Conservation (phyloP, 2,888 invertebrate genomes). For the Anthoptus insignis region DNA sequence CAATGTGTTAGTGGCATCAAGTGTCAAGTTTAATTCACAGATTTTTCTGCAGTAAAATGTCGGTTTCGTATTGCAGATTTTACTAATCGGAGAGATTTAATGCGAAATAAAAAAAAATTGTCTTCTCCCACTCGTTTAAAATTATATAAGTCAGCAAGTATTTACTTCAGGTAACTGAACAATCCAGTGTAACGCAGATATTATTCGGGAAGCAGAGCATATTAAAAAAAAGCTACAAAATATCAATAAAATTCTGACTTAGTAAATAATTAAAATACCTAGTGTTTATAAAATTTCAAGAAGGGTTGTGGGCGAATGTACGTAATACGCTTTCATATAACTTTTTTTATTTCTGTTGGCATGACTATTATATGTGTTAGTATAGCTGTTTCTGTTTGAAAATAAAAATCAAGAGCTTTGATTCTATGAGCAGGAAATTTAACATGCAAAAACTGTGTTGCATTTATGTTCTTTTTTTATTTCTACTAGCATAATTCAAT, state of each 20-base stretch:
- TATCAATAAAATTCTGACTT: background rate
- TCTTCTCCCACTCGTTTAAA: conserved; percentile 7
- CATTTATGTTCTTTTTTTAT: no score
- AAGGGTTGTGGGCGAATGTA: conserved; percentile 22
- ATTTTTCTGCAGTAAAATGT: conserved; percentile 26
- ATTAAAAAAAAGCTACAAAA: conserved; percentile 13
- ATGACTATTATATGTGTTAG: background rate
- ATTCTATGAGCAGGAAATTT: no score
- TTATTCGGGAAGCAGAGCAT: conserved; percentile 4
- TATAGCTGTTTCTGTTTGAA: background rate
- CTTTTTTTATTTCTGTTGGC: background rate
- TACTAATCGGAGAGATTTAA: conserved; percentile 4
- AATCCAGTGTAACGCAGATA: conserved; percentile 24
- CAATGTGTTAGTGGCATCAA: conserved; percentile 7
- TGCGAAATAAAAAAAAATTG: conserved; percentile 2
- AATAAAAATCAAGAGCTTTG: background rate
- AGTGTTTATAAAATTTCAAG: conserved; percentile 2
- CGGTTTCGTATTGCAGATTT: background rate
- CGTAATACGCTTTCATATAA: conserved; percentile 2
- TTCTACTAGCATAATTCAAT: no score
- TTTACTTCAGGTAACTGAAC: background rate
- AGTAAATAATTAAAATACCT: conserved; percentile 4
- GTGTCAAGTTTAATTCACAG: conserved; percentile 9
- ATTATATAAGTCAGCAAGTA: background rate
- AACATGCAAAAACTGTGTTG: no score